A percentile compares a stretch with the other conserved stretches of the same genome.
Conservation (phyloP, 2,113 vertebrate species). For the Pycnonotus jocosus region DNA sequence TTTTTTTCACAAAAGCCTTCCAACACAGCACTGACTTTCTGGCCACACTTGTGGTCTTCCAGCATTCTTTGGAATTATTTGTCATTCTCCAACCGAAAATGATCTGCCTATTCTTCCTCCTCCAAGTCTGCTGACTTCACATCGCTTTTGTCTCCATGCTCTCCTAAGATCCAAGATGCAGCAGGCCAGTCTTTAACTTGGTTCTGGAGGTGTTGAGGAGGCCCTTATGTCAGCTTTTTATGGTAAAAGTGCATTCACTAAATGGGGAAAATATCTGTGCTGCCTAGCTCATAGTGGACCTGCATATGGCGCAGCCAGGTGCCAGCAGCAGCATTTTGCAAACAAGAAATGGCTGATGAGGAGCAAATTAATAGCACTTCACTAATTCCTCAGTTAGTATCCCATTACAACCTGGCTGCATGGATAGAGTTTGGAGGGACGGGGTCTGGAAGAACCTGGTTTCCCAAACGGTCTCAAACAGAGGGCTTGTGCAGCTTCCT, state of each 20-base stretch:
- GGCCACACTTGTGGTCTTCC: background rate
- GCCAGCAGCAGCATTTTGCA: background rate
- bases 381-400: no score
- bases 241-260: background rate
- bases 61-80: background rate
- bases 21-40: background rate
- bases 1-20: background rate
- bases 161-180: background rate
- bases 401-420: background rate
- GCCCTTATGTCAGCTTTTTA: background rate
- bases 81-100: background rate
- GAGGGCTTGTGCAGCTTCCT: background rate
- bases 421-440: rapidly evolving
- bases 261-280: background rate
- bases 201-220: background rate
- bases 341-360: background rate
- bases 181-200: background rate
- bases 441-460: rapidly evolving
- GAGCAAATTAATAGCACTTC: background rate
- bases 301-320: background rate
- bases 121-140: background rate
- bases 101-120: background rate
- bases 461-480: background rate
- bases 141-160: background rate
- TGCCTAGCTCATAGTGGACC: background rate